phyloP scores from a whole-genome alignment of 1,140 invertebrate species.

The Lucilia sericata region DNA sequence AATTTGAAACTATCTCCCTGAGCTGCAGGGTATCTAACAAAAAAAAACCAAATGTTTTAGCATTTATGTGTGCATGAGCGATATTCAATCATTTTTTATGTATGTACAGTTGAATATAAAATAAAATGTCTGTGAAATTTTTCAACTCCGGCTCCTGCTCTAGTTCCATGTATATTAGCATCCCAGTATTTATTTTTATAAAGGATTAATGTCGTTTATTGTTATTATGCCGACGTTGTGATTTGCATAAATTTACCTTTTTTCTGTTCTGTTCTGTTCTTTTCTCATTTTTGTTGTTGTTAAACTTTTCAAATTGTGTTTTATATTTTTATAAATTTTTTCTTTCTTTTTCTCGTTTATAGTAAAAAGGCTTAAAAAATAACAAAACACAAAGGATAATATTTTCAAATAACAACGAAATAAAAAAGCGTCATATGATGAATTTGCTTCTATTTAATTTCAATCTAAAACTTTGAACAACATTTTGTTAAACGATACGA shows the following conservation, averaged over 20 bases:
- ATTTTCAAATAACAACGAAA: not conserved
- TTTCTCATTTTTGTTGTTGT: not conserved
- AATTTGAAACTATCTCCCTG: too few relatives aligned
- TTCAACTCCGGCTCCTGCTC: not conserved
- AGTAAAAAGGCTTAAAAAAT: not conserved
- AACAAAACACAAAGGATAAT: not conserved
- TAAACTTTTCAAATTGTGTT: too few relatives aligned
- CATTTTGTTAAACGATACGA: not conserved
- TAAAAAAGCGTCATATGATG: not conserved
- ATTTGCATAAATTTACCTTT: constrained; percentile 44
- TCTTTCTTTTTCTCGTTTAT: not conserved
- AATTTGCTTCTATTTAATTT: constrained; percentile 6
- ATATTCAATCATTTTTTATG: not conserved
- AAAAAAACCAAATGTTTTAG: not conserved
- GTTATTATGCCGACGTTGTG: constrained; percentile 40
- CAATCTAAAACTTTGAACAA: not conserved
- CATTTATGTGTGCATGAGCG: not conserved
- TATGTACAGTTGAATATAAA: not conserved
- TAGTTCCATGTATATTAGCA: not conserved
- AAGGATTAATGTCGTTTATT: constrained; percentile 42
- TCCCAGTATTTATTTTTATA: constrained; percentile 38
- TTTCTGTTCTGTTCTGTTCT: too few relatives aligned
- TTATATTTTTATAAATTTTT: not conserved
- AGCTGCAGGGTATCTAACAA: not conserved
- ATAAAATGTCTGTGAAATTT: not conserved